phyloP scores from a whole-genome alignment of 2,113 vertebrate species.

The Plecturocebus donacophilus region DNA sequence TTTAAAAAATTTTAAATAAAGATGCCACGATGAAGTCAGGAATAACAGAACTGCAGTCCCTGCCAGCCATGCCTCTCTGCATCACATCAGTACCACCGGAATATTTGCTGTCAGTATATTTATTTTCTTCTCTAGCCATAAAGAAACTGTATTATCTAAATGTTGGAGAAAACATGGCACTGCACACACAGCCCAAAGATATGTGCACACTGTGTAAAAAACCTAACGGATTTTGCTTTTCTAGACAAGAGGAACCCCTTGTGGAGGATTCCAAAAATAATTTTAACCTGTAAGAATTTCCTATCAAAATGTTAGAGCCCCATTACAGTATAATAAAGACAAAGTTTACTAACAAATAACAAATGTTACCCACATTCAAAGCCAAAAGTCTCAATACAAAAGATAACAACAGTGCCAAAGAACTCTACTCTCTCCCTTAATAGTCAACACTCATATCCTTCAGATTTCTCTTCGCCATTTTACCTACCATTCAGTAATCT shows the following conservation, averaged over 20 bases:
- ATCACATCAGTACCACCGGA: neutral
- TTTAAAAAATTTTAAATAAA: neutral
- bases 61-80: neutral
- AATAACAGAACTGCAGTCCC: neutral
- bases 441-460: neutral
- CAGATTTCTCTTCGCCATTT: neutral
- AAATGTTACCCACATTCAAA: neutral
- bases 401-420: neutral
- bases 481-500: neutral
- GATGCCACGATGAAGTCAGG: neutral
- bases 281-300: neutral
- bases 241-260: slow-evolving; percentile 70
- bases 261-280: slow-evolving; percentile 66
- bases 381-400: neutral
- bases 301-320: neutral
- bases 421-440: neutral
- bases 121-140: neutral
- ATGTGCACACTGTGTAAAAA: neutral
- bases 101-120: neutral
- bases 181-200: neutral
- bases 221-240: neutral
- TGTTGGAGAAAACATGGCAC: neutral
- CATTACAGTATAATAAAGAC: neutral
- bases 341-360: neutral
- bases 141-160: neutral